Conservation (phyloP, 2,888 invertebrate genomes). For the Conistra vaccinii region DNA sequence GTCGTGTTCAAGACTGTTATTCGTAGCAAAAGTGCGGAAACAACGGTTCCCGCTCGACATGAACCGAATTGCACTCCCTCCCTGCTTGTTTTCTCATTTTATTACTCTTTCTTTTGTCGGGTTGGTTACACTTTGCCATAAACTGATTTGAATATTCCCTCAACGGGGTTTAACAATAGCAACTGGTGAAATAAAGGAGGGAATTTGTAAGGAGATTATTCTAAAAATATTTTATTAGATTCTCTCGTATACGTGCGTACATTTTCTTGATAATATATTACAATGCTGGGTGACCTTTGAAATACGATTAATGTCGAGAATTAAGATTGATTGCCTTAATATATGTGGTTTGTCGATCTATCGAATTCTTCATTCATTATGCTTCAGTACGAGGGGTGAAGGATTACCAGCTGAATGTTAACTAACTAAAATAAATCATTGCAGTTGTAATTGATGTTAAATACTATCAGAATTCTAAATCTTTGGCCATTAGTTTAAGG, state of each 20-base stretch:
- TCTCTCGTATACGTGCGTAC: slow-evolving; percentile 7
- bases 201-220: slow-evolving; percentile 50
- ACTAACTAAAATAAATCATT: slow-evolving; percentile 41
- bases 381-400: slow-evolving; percentile 39
- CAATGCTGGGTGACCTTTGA: slow-evolving; percentile 40
- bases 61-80: slow-evolving; percentile 73
- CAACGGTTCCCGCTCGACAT: slow-evolving; percentile 73
- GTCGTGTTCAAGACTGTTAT: slow-evolving; percentile 75
- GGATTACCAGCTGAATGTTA: slow-evolving; percentile 48
- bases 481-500: background rate
- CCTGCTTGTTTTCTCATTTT: slow-evolving; percentile 73
- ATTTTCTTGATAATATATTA: slow-evolving; percentile 43
- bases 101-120: slow-evolving; percentile 70
- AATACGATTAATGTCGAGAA: slow-evolving; percentile 48
- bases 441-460: slow-evolving; percentile 28
- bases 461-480: background rate
- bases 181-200: slow-evolving; percentile 55
- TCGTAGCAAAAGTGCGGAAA: slow-evolving; percentile 74
- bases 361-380: slow-evolving; percentile 47
- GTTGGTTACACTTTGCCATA: slow-evolving; percentile 66
- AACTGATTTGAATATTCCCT: slow-evolving; percentile 69
- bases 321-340: slow-evolving; percentile 57
- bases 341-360: slow-evolving; percentile 40
- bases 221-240: slow-evolving; percentile 47
- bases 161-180: slow-evolving; percentile 61